Base-by-base conservation (phyloP, 2,113 vertebrate species). In the Pseudonaja textilis region DNA sequence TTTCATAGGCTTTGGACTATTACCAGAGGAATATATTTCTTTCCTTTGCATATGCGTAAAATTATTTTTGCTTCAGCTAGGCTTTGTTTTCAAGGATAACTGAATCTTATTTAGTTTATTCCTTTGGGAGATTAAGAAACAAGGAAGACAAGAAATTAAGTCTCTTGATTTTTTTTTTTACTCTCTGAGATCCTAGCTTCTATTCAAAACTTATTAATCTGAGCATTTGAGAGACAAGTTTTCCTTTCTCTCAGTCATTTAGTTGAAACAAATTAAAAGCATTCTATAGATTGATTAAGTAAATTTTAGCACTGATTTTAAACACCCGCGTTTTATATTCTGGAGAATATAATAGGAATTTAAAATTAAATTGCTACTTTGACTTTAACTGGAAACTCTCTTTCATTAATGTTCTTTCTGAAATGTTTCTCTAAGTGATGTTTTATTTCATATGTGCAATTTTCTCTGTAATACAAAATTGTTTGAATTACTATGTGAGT, bases 71-170 rank as follows among this genome's bases (percentile, higher is more conserved):
- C 16, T 39, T 85, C 90, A 87, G 18, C 56, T 50, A 91, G 59
- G 56, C 25, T 29, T n/a, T 86, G 25, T 91, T 91, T 91, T 87
- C 81, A 91, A 87, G 42, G 55, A 22, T 45, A 87, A 87, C n/a
- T 29, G 20, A 91, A 91, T 56, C 26, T 91, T 85, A 45, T 50
- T 87, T 87, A 85, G 18, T 86, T 57, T 85, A 87, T 87, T 91
- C 85, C 56, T 57, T 47, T 61, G 85, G 45, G 55, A 12, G 14
- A 91, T 61, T 87, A 87, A 91, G 55, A 61, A 91, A 87, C 56
- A 22, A 87, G 81, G 55, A 87, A 59, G 56, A 91, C 23, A 20
- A 91, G 29, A 87, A 61, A 18, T 42, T 54, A 25, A 25, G 26
- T 2, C 39, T 45, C 20, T 69, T n/a, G n/a, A n/a, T n/a, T 16